Base-by-base conservation (phyloP, 2,888 invertebrate genomes). In the Pegoplata infirma region DNA sequence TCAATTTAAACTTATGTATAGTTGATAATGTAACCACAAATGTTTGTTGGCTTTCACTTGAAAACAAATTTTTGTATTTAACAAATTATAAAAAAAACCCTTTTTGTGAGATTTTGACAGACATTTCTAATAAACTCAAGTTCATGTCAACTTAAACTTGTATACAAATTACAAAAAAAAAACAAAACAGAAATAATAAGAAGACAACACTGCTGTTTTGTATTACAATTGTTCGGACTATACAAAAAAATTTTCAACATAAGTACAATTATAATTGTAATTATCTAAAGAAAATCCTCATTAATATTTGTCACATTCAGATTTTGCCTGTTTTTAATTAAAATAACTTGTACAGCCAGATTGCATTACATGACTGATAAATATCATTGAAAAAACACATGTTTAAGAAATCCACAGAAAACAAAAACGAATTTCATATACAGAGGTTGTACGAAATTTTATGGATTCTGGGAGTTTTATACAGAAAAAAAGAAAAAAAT, bases 281-380 rank as follows among this genome's bases (percentile, higher is more conserved):
- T n/a, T n/a, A n/a, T 32, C 10, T 12, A 32, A 32, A 32, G 32
- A 32, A 32, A 32, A 32, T 32, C 32, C 32, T 17, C 58, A 69
- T 59, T 69, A 25, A 59, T 59, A 51, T 59, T 51, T 4, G 49
- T 51, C 68, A 40, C 49, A 19, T 25, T 17, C 51, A 69, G 23
- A 14, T 51, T 14, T n/a, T n/a, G 14, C 25, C 10, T 17, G 2
- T 59, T 59, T 28, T 25, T 25, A 25, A 51, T 51, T 10, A 6
- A 32, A 55, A 36, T 17, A n/a, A 55, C 1, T 40, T 47, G n/a
- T 10, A 36, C 32, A 12, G 56, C 8, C 67, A 56, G 21, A 40
- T 53, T 53, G 40, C 19, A 12, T 5, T 55, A 44, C 10, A 53
- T 16, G 12, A 36, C 32, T 32, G 32, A 32, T 32, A 32, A 32